Evolutionary conservation across 2,888 invertebrate genomes (phyloP), one percentile per base, ranked within the genome.

Genomic region (Ceriagrion tenellum): DNA sequence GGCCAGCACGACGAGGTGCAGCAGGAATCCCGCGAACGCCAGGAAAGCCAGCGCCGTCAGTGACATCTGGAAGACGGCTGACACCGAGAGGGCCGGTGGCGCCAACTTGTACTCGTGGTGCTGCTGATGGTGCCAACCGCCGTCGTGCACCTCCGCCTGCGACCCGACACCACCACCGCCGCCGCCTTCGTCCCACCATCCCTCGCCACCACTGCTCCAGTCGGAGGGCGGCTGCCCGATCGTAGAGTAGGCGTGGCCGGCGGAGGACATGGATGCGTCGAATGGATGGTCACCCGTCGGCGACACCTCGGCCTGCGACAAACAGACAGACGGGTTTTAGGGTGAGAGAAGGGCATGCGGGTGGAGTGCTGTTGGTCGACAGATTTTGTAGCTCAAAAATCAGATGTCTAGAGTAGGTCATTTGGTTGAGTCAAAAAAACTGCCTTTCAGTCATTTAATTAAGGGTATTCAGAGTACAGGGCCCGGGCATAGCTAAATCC

Each of bases 21-120:
- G 96, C 40, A 99, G 97, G 96, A 99, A 99, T 0, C 98, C 99
- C 0, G 98, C 99, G 96, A 99, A 99, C 0, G 99, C 99, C 16
- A 99, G 97, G 97, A 99, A 99, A 0, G 99, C 98, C 95, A 99
- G 97, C 0, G 98, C 98, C 0, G 98, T 98, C 20, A 99, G 97
- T 0, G 98, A 98, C 96, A 98, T 97, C 95, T 98, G 98, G 96
- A 99, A 98, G 95, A 98, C 97, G 90, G 98, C 98, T 0, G 91
- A 91, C 26, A 63, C 91, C 40, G 91, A 91, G 35, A 91, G 63
- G 0, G 2, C 10, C 91, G n/a, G n/a, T 16, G 18, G 18, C 23
- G 59, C 59, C 59, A 59, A 20, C 4, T 55, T n/a, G 47, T 91
- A 63, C 35, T 63, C 12, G 23, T 59, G 63, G 8, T 63, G 40